Evolutionary conservation across 2,797 vertebrate genomes (phyloP), one percentile per base, ranked within the genome.

Genomic region (Tokudaia tokunoshimensis): DNA sequence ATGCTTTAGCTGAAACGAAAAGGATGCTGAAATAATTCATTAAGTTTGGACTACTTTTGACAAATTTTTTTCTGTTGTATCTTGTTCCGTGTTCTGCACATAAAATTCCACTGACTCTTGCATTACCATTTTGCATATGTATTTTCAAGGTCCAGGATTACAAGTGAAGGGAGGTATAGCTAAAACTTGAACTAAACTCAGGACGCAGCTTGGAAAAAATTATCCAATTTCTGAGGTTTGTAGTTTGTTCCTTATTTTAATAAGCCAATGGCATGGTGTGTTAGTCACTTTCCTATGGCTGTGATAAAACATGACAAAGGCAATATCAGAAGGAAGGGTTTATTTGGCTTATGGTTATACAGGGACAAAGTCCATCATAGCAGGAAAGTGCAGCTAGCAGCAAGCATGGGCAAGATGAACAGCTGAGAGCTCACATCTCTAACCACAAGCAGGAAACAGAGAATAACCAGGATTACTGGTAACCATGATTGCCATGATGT

Each of bases 61-160:
- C 22, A 93, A 93, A n/a, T 96, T 89, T 90, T 93, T 75, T 72
- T 37, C 70, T 92, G 55, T 93, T 92, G 91, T 81, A 17, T n/a
- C 59, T 95, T 37, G 15, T 88, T 93, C 84, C 34, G 20, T 79
- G 10, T 61, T 20, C 26, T 89, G 50, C 41, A 59, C 95, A 87
- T 79, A 92, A 96, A 86, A 94, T 80, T 92, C 61, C 14, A 93
- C 29, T 70, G 47, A 37, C 1, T 90, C 7, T 75, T 81, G 9
- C 47, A 79, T 84, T 81, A 83, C 72, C 57, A 92, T 93, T 97
- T 84, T 93, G 24, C 84, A 78, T 24, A 20, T 74, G 31, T 80
- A 9, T 87, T 94, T 20, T 94, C 31, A 74, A 24, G 74, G 50
- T 93, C 37, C 52, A 92, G 55, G 31, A 81, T 81, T 86, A 85